These are phyloP conservation scores for Phrynosoma platyrhinos DNA, from an alignment of 2,113 vertebrate genomes.

Conservation along the genomic window DNA sequence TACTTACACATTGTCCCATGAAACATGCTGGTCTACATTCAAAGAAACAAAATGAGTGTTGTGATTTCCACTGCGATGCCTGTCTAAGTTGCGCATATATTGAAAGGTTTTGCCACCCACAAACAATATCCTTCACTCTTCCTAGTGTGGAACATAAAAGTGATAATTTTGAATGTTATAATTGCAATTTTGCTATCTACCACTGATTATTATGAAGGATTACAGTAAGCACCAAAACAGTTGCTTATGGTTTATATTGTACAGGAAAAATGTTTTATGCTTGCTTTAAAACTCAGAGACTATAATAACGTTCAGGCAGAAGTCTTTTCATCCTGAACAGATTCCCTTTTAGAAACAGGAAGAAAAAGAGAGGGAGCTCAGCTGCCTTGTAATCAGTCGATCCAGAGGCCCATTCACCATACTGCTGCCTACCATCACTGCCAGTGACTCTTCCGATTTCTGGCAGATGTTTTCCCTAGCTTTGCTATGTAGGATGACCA, in stretches of 20 bases:
- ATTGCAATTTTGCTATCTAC: constrained; percentile 36
- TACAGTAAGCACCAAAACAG: constrained; percentile 68
- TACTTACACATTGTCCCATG: neutral
- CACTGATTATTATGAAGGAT: constrained; percentile 42
- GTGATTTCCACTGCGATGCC: constrained; percentile 31
- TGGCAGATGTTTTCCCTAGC: neutral
- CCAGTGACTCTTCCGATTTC: neutral
- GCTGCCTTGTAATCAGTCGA: constrained; percentile 21
- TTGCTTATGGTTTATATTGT: constrained; percentile 46
- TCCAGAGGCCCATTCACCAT: neutral
- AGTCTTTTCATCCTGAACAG: constrained; percentile 30
- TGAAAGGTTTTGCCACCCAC: constrained; percentile 50
- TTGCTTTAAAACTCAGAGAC: neutral
- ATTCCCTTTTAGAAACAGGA: constrained; percentile 21
- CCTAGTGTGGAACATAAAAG: constrained; percentile 22
- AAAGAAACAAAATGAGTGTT: constrained; percentile 33
- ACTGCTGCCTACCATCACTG: neutral
- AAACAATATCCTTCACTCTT: constrained; percentile 41
- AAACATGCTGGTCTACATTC: constrained; percentile 30
- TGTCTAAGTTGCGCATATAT: constrained; percentile 5
- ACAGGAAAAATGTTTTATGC: constrained; percentile 1
- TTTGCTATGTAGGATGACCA: neutral
- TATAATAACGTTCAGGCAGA: constrained; percentile 12
- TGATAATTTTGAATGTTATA: constrained; percentile 31
- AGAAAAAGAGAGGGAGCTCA: constrained; percentile 15